Evolutionary conservation across 2,797 vertebrate species (phyloP).

Genomic region (Mormyrus proboscirostris): DNA sequence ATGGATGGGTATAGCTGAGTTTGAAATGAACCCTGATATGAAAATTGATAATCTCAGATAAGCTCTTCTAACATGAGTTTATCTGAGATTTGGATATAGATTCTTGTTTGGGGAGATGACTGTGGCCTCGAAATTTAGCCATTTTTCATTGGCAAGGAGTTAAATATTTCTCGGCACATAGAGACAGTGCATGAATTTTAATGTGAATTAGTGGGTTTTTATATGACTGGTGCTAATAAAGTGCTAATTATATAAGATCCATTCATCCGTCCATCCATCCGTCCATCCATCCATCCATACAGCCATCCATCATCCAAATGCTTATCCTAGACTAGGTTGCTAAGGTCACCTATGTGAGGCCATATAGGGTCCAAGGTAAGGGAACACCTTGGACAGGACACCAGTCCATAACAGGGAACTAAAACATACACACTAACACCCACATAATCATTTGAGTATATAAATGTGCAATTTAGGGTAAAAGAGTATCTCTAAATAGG

Average conservation of each 20-base stretch:
- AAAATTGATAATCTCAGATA: neutral
- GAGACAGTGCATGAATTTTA: neutral
- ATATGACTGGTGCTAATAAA: neutral
- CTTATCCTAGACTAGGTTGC: neutral
- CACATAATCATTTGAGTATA: neutral
- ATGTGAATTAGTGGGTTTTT: neutral
- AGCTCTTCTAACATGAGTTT: neutral
- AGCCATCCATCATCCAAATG: neutral
- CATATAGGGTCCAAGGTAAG: neutral
- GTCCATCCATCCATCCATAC: neutral
- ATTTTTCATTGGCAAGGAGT: neutral
- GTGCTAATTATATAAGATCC: neutral
- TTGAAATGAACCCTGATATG: neutral
- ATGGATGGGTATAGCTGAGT: neutral
- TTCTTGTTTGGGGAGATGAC: neutral
- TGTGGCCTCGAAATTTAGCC: neutral
- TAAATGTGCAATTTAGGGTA: neutral
- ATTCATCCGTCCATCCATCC: neutral
- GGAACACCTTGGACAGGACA: neutral
- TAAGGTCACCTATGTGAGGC: neutral
- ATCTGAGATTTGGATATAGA: neutral
- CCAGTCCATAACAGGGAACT: neutral
- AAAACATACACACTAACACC: neutral
- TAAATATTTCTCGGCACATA: neutral
- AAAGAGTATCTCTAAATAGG: neutral